Percentiles rank a stretch among this genome's conserved stretches.
Conservation (phyloP, 2,797 vertebrate genomes). For the Cryptoblepharus egeriae region DNA sequence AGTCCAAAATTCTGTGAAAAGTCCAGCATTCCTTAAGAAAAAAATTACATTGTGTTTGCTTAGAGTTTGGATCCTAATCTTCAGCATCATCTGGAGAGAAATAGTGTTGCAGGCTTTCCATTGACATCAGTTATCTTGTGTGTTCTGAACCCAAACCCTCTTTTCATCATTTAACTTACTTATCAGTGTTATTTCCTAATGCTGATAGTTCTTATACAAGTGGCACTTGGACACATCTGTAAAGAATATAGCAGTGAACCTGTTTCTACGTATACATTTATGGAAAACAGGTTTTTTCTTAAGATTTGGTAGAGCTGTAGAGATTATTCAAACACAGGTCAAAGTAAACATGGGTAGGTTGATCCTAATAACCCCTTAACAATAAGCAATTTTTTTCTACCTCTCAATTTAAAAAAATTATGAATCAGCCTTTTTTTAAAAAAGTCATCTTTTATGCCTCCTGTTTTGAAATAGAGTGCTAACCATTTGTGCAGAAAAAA, state of each 20-base stretch:
- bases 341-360: slow-evolving; percentile 11
- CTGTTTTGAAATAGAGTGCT: too few relatives aligned
- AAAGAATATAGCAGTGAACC: neutral
- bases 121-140: slow-evolving; percentile 12
- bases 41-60: neutral
- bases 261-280: slow-evolving; percentile 23
- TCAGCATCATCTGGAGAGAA: slow-evolving; percentile 4
- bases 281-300: slow-evolving; percentile 2
- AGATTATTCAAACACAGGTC: slow-evolving; percentile 3
- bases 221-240: neutral
- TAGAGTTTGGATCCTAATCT: slow-evolving; percentile 21
- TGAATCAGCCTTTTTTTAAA: neutral
- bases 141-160: slow-evolving; percentile 23
- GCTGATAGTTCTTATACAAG: neutral
- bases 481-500: too few relatives aligned
- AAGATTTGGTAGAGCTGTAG: neutral
- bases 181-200: neutral
- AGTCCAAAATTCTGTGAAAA: neutral
- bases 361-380: neutral
- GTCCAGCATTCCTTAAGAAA: neutral
- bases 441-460: too few relatives aligned
- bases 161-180: neutral
- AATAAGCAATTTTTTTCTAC: neutral
- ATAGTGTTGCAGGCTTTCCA: neutral
- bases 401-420: neutral